Evolutionary conservation across 2,113 vertebrate species (phyloP), one percentile per base, ranked within the genome.

Genomic region (Sterna hirundo): DNA sequence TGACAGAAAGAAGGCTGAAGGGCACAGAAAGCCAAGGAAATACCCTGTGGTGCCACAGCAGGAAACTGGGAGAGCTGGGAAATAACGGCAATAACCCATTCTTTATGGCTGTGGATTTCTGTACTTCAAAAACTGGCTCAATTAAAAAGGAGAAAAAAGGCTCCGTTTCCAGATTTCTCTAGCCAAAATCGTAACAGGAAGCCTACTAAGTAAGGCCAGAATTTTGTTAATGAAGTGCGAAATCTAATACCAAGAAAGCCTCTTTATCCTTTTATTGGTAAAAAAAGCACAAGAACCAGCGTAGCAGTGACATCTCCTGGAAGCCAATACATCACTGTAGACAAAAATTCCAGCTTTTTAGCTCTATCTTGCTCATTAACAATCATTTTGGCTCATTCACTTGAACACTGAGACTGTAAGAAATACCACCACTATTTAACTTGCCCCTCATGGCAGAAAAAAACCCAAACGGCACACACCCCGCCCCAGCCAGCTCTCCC

Each of bases 221-320:
- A 42, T 49, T 49, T 38, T 57, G 42, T 62, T 44, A 68, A 25
- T n/a, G 38, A 42, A 1, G 13, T 25, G 42, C 23, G 27, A 77
- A 83, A 72, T 15, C n/a, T 7, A 69, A 70, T 7, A 38, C 30
- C n/a, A 87, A 83, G 27, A 54, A 64, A 55, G 10, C 30, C 46
- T 64, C 80, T 65, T 58, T 15, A 32, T 21, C 58, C 84, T 79
- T 86, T 74, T n/a, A 38, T 4, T 75, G 75, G 46, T 42, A 26
- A 22, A 66, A 66, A 30, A 9, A 11, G 6, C 55, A 10, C 25
- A 17, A 5, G 29, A 51, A 34, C 25, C 82, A 90, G 38, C 55
- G 10, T 14, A 75, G 94, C 34, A 96, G 86, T 76, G 95, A 93
- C 84, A 83, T 26, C 88, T 91, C 69, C 96, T 97, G 81, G 79